Evolutionary conservation across 64 coral and sea anemone species (phyloP).

Genomic region (Stylophora pistillata): DNA sequence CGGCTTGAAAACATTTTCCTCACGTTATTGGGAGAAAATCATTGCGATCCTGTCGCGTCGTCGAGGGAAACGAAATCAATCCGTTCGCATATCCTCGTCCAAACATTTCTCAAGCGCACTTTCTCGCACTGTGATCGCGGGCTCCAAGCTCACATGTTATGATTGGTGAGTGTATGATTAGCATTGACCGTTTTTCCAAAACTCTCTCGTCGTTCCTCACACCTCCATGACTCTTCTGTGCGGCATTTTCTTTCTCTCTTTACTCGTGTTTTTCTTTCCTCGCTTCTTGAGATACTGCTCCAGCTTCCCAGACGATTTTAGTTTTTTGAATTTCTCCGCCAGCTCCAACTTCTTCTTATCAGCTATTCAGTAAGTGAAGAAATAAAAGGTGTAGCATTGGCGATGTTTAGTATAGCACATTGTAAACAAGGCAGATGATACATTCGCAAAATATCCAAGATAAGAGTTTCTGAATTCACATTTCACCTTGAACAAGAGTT

Average conservation of each 20-base stretch:
- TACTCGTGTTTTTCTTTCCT: slow-evolving; percentile 86
- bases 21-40: too few relatives aligned
- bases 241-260: slow-evolving; percentile 83
- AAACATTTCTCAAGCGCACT: neutral
- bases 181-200: neutral
- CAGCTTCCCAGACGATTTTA: slow-evolving; percentile 88
- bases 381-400: neutral
- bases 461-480: too few relatives aligned
- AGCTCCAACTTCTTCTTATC: slow-evolving; percentile 93
- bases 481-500: too few relatives aligned
- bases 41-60: too few relatives aligned
- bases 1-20: too few relatives aligned
- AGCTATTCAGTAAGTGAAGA: slow-evolving; percentile 44
- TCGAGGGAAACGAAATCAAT: too few relatives aligned
- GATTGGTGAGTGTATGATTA: neutral
- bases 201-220: neutral
- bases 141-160: neutral
- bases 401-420: neutral
- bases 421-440: neutral
- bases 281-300: slow-evolving; percentile 79
- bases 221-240: slow-evolving; percentile 52
- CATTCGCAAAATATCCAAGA: too few relatives aligned
- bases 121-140: neutral
- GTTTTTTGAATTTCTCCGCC: slow-evolving; percentile 88
- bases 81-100: neutral